These are phyloP conservation scores for Lithobius niger DNA, from an alignment of 1,140 invertebrate species.

Conservation along the genomic window DNA sequence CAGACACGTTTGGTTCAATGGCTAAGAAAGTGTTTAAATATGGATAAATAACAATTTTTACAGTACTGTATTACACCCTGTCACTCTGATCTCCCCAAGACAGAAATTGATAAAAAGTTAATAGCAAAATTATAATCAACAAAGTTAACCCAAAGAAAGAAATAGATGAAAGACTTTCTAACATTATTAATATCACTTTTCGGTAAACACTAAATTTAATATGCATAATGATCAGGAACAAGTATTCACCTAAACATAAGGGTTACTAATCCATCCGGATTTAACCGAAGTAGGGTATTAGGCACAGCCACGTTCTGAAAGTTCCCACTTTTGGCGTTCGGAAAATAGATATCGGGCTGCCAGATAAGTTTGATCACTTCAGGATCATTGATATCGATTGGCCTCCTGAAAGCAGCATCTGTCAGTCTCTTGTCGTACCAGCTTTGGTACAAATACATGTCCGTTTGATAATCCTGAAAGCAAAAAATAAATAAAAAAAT, in stretches of 20 bases:
- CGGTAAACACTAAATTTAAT: too few relatives aligned
- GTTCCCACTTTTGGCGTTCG: constrained; percentile 17
- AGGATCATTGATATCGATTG: constrained; percentile 11
- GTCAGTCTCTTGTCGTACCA: constrained; percentile 25
- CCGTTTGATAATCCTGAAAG: constrained; percentile 26
- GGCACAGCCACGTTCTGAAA: constrained; percentile 10
- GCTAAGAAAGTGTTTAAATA: too few relatives aligned
- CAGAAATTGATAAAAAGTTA: too few relatives aligned
- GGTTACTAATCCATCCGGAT: constrained; percentile 4
- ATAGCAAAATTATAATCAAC: too few relatives aligned
- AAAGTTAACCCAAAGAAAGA: too few relatives aligned
- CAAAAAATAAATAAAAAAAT: not conserved
- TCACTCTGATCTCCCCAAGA: too few relatives aligned
- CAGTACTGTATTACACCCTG: too few relatives aligned
- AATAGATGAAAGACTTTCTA: too few relatives aligned
- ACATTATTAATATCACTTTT: too few relatives aligned
- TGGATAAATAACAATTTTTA: too few relatives aligned
- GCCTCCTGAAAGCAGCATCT: not conserved
- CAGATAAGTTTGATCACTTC: constrained; percentile 19
- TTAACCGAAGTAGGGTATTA: constrained; percentile 7
- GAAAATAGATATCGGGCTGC: constrained; percentile 27
- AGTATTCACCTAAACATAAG: not conserved
- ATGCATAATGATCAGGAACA: not conserved
- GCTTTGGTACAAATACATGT: constrained; percentile 24
- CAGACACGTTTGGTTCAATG: too few relatives aligned